A percentile compares a stretch with the other conserved stretches of the same genome.
phyloP scores from a whole-genome alignment of 2,797 vertebrate genomes.

The Leptatherina wallacei region DNA sequence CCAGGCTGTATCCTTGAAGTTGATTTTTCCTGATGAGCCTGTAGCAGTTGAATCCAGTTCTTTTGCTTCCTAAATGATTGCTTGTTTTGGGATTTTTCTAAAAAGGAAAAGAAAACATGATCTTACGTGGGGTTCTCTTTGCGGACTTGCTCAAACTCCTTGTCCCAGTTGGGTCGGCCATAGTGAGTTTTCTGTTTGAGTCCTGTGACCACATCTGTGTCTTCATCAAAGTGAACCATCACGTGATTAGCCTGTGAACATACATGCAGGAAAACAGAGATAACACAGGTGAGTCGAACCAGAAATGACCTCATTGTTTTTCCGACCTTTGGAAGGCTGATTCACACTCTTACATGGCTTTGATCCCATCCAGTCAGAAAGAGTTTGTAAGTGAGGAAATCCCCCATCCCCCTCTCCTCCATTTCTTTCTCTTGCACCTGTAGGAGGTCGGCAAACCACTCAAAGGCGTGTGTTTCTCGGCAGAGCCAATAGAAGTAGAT shows the following conservation, averaged over 20 bases:
- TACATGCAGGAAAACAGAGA: background rate
- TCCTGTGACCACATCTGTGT: constrained; percentile 88
- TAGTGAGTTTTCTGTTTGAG: constrained; percentile 93
- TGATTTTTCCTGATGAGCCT: no score
- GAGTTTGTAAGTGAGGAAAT: constrained; percentile 92
- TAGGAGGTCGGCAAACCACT: constrained; percentile 93
- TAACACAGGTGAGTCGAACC: background rate
- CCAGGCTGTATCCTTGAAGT: no score
- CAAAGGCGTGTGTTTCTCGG: constrained; percentile 91
- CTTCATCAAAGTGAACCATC: constrained; percentile 83
- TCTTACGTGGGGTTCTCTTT: constrained; percentile 89
- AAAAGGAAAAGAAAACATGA: background rate
- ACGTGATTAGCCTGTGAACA: constrained; percentile 81
- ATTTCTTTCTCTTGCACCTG: constrained; percentile 91
- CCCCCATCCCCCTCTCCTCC: constrained; percentile 87
- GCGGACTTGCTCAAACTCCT: constrained; percentile 88
- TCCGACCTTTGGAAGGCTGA: constrained; percentile 3
- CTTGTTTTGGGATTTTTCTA: background rate
- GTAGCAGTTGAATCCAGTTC: background rate
- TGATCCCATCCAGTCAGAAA: constrained; percentile 91
- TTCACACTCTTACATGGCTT: constrained; percentile 86
- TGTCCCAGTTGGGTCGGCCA: constrained; percentile 91
- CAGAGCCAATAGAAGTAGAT: constrained; percentile 98
- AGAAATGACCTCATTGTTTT: background rate
- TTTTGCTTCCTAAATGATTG: background rate